Conservation (phyloP, 2,113 vertebrate genomes). For the Eurypyga helias region DNA sequence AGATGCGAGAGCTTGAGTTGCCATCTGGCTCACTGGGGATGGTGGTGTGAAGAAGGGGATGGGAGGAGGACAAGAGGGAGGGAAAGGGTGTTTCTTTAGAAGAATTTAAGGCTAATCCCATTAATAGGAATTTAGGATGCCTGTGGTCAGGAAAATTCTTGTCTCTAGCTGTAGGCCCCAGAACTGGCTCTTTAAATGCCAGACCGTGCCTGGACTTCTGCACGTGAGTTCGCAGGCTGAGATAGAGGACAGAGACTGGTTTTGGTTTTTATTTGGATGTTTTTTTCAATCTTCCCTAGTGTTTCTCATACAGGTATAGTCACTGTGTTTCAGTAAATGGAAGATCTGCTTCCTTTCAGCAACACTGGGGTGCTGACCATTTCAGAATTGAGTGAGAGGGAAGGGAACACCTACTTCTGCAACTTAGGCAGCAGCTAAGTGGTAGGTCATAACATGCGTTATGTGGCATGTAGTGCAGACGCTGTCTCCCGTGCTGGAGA, state of each 20-base stretch:
- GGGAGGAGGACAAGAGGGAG: not conserved
- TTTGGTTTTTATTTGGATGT: not conserved
- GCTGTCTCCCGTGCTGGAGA: not conserved
- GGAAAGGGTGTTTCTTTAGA: conserved; percentile 34
- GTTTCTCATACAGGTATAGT: not conserved
- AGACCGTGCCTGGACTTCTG: not conserved
- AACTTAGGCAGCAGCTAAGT: no score
- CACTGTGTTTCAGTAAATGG: not conserved
- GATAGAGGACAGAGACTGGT: not conserved
- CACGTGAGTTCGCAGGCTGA: not conserved
- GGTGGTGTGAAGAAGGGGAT: not conserved
- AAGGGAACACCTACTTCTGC: not conserved
- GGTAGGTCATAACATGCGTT: not conserved
- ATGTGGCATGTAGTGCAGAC: not conserved
- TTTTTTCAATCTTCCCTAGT: not conserved
- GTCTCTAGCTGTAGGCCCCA: not conserved
- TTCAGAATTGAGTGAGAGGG: not conserved
- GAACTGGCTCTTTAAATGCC: not conserved
- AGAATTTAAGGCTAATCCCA: conserved; percentile 28
- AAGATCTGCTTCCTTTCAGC: not conserved
- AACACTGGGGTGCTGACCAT: not conserved
- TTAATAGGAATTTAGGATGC: conserved; percentile 37
- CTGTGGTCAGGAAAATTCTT: conserved; percentile 44
- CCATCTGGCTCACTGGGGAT: not conserved
- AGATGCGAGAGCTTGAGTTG: conserved; percentile 3